Conservation (phyloP, 2,797 vertebrate species). For the Tangara arthus region DNA sequence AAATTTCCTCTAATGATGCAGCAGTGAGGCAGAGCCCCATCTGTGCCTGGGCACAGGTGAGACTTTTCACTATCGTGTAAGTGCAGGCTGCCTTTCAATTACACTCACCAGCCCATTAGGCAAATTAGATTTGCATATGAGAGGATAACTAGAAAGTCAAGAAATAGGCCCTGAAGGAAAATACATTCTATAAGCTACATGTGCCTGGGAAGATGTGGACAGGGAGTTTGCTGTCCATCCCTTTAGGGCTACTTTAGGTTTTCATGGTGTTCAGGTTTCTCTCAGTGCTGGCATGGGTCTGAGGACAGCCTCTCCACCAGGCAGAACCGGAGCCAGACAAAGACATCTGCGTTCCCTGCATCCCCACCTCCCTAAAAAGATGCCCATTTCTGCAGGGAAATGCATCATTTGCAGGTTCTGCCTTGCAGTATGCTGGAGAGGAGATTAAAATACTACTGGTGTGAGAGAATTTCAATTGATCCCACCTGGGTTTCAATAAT, state of each 20-base stretch:
- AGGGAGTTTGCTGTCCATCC: background rate
- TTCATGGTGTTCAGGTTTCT: background rate
- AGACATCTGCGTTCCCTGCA: background rate
- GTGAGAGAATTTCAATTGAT: background rate
- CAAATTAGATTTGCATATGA: slow-evolving; percentile 48
- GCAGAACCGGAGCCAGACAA: background rate
- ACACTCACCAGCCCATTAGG: slow-evolving; percentile 60
- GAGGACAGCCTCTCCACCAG: background rate
- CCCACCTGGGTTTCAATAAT: background rate
- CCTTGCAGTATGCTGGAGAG: background rate
- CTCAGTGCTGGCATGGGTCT: fast-evolving
- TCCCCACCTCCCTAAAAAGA: background rate
- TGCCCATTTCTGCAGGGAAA: background rate
- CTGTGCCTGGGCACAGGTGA: slow-evolving; percentile 51
- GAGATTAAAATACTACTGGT: background rate
- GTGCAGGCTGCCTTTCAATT: slow-evolving; percentile 58
- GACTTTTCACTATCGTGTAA: background rate
- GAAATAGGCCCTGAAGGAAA: slow-evolving; percentile 26
- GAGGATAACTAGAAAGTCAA: slow-evolving; percentile 43
- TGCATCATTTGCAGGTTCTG: background rate
- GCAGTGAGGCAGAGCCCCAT: slow-evolving; percentile 37
- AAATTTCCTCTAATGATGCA: slow-evolving; percentile 6
- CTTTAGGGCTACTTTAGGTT: background rate
- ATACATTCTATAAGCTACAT: background rate
- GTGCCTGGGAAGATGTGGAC: background rate